A percentile compares a stretch with the other conserved stretches of the same genome.
Conservation (phyloP, 2,797 vertebrate species). For the Diceros bicornis region DNA sequence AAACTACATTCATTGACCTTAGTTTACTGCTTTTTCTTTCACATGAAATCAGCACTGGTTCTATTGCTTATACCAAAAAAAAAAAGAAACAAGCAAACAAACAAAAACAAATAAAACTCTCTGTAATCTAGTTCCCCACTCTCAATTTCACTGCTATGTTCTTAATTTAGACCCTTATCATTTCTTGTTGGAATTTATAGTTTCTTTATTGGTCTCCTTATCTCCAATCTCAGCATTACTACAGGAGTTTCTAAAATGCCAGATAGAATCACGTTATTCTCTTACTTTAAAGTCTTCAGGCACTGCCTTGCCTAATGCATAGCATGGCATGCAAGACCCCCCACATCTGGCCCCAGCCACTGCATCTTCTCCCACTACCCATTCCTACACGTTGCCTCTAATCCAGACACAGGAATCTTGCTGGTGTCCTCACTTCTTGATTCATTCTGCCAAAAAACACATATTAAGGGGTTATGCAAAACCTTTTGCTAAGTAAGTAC, state of each 20-base stretch:
- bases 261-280: not conserved
- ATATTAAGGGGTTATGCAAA: not conserved
- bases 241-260: not conserved
- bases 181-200: not conserved
- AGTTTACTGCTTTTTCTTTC: not conserved
- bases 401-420: not conserved
- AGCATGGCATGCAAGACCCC: not conserved
- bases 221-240: not conserved
- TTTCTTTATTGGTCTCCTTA: not conserved
- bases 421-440: not conserved
- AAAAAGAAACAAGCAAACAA: not conserved
- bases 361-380: not conserved
- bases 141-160: not conserved
- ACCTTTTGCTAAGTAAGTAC: not conserved
- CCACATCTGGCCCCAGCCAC: not conserved
- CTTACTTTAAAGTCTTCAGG: not conserved
- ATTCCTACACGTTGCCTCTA: not conserved
- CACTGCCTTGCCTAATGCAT: not conserved
- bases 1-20: conserved; percentile 6
- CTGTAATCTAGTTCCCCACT: not conserved
- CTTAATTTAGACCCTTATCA: not conserved
- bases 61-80: not conserved
- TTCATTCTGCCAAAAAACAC: not conserved
- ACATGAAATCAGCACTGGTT: not conserved
- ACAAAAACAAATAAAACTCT: not conserved